These are phyloP conservation scores for Protonibea diacanthus DNA, from an alignment of 2,797 vertebrate species.

Conservation along the genomic window DNA sequence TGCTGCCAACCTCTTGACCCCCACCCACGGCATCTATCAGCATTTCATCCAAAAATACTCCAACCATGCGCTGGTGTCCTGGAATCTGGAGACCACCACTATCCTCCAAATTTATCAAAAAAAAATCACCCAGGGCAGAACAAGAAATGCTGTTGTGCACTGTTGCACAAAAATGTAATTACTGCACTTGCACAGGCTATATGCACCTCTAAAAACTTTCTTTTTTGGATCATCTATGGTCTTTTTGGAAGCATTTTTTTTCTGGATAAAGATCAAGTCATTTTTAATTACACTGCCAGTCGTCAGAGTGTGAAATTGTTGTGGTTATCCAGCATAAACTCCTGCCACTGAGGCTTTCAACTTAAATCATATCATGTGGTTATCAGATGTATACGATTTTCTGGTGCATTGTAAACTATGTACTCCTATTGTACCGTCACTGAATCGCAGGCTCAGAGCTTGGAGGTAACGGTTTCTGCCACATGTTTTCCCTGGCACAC, in stretches of 20 bases:
- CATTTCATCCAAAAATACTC: conserved; percentile 43
- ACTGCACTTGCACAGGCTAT: background rate
- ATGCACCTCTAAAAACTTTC: background rate
- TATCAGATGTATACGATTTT: conserved; percentile 7
- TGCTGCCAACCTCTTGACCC: conserved; percentile 61
- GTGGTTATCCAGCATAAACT: conserved; percentile 15
- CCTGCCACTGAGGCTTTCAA: background rate
- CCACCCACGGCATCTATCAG: conserved; percentile 50
- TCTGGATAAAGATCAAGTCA: conserved; percentile 7
- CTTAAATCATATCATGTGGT: background rate
- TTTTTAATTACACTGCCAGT: conserved; percentile 3
- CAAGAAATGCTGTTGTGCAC: background rate
- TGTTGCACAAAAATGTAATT: background rate
- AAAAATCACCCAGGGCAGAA: conserved; percentile 5
- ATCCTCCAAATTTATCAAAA: background rate
- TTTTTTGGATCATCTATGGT: background rate
- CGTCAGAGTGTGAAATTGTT: conserved; percentile 22
- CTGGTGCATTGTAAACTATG: background rate
- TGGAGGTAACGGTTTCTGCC: conserved; percentile 3
- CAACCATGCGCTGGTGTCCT: conserved; percentile 19
- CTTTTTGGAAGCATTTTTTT: conserved; percentile 11
- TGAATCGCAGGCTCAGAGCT: conserved; percentile 14
- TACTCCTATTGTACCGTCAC: conserved; percentile 3
- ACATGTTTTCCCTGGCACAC: conserved; percentile 49
- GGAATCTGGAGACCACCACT: conserved; percentile 21